These are phyloP conservation scores for Griposia aprilina DNA, from an alignment of 2,888 invertebrate species.

Conservation along the genomic window DNA sequence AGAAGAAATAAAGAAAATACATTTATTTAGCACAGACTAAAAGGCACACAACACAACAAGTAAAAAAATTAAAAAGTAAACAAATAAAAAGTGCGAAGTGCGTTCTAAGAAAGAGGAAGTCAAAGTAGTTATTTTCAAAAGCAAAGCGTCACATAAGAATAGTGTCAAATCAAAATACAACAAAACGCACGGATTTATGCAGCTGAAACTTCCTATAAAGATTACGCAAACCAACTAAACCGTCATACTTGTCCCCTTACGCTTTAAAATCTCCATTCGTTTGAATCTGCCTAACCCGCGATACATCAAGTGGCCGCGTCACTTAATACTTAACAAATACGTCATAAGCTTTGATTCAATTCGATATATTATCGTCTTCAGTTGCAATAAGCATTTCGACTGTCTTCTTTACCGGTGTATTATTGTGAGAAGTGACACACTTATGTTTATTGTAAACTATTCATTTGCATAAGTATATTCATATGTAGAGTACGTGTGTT, in stretches of 20 bases:
- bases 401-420: conserved; percentile 30
- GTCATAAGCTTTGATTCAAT: conserved; percentile 51
- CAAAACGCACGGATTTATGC: background rate
- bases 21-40: background rate
- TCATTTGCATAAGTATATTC: background rate
- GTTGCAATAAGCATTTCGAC: conserved; percentile 36
- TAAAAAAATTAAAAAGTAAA: background rate
- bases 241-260: background rate
- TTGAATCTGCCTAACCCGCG: background rate
- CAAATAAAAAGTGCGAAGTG: background rate
- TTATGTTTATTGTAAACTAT: conserved; percentile 30
- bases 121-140: background rate
- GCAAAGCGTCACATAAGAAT: background rate
- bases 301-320: conserved; percentile 5
- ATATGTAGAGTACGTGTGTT: background rate
- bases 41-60: background rate
- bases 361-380: conserved; percentile 32
- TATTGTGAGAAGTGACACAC: background rate
- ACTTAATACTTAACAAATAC: conserved; percentile 34
- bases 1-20: background rate
- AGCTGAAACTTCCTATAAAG: background rate
- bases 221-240: background rate
- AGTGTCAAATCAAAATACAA: background rate
- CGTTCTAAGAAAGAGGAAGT: background rate
- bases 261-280: background rate